Evolutionary conservation across 2,797 vertebrate species (phyloP).

Genomic region (Cossypha polioptera): DNA sequence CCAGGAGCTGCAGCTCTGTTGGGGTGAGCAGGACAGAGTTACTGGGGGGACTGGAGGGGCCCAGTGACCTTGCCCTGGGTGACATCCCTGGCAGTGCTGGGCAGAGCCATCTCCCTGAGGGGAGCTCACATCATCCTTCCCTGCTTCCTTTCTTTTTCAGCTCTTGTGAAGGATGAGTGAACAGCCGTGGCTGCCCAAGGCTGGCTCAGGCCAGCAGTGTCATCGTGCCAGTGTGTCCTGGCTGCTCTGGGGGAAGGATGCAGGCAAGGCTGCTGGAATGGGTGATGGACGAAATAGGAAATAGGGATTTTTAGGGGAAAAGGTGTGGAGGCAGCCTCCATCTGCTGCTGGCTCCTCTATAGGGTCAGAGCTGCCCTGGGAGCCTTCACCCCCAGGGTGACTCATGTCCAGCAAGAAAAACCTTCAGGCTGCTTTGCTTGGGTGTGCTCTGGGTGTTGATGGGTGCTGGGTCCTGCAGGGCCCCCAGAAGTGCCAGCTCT

Average conservation of each 20-base stretch:
- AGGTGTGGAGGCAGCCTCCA: fast-evolving
- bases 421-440: not conserved
- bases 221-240: not conserved
- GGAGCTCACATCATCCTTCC: not conserved
- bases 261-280: not conserved
- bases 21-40: not conserved
- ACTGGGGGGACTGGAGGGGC: not conserved
- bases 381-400: not conserved
- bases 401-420: not conserved
- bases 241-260: not conserved
- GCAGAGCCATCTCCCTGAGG: not conserved
- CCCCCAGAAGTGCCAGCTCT: fast-evolving
- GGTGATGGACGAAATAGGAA: not conserved
- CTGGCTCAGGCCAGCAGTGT: not conserved
- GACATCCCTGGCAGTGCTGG: not conserved
- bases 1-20: not conserved
- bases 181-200: not conserved
- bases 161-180: not conserved
- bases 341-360: not conserved
- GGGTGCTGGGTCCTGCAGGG: not conserved
- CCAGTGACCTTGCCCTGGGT: not conserved
- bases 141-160: not conserved
- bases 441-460: fast-evolving
- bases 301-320: not conserved
- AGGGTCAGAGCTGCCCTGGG: not conserved